Base-by-base conservation (phyloP, 2,888 invertebrate genomes). In the Epinotia brunnichana region DNA sequence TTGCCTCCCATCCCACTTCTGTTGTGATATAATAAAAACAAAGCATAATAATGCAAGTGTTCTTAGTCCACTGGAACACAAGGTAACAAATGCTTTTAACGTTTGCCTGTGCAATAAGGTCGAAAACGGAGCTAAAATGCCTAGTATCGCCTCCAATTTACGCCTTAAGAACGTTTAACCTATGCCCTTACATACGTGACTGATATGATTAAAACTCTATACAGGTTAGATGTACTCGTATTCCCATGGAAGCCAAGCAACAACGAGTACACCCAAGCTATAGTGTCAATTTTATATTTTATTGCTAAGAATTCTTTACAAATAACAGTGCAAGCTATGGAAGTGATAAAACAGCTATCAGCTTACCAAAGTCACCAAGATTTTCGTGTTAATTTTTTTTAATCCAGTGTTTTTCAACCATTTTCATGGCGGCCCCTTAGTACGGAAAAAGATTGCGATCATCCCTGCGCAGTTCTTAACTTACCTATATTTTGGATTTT, bases 271-370 rank as follows among this genome's bases (percentile, higher is more conserved):
- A 84, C 77, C 77, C 77, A 78, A 81, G 79, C 78, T 70, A 73
- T 51, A 69, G 66, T 70, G 63, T 39, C 57, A 76, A 76, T 72
- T 53, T 74, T 70, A 74, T 77, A 78, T 62, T 80, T 87, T 88
- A 88, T 86, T 87, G 86, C 87, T 88, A 89, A 82, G 64, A 80
- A 75, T 81, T 82, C 75, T 82, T 85, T 84, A 88, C 81, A 86
- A 86, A 83, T 78, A 81, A 87, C 83, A 87, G 90, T 90, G 90
- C 90, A 90, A 90, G 89, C 89, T 90, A 90, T 86, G 89, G 89
- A 90, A 90, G 90, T 90, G 90, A 85, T 76, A 84, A 83, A 80
- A 80, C 76, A 39, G 73, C 80, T 78, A 83, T 76, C 73, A 76
- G 75, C 77, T 81, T 79, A 79, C 80, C 51, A 35, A 62, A 57